These are phyloP conservation scores for Plagiodera versicolora DNA, from an alignment of 2,888 invertebrate genomes.

Conservation along the genomic window DNA sequence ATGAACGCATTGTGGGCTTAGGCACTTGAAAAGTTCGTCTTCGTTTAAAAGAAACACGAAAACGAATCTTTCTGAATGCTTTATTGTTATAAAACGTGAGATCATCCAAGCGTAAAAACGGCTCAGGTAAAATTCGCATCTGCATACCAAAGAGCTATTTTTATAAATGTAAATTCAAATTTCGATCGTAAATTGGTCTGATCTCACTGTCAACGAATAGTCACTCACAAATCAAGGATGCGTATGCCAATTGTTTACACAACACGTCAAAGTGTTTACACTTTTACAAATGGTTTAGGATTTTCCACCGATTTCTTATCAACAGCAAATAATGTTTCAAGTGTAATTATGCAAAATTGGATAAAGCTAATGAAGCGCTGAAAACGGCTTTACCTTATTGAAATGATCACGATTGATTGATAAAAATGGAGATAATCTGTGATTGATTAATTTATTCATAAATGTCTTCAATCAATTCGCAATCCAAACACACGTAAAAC, in stretches of 20 bases:
- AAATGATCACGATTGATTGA: not conserved
- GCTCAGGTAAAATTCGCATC: not conserved
- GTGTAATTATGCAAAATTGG: not conserved
- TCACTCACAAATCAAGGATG: too few relatives aligned
- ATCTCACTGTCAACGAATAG: too few relatives aligned
- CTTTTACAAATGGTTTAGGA: too few relatives aligned
- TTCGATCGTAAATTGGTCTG: too few relatives aligned
- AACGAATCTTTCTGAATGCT: not conserved
- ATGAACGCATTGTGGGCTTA: not conserved
- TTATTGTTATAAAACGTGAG: not conserved
- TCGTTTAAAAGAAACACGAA: not conserved
- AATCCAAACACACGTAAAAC: constrained; percentile 13
- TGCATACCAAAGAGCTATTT: not conserved
- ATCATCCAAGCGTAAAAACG: not conserved
- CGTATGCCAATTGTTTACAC: too few relatives aligned
- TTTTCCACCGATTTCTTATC: not conserved
- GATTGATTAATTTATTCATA: constrained; percentile 12
- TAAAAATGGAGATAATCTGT: not conserved
- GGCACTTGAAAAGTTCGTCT: not conserved
- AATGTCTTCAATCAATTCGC: not conserved
- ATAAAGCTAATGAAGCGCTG: not conserved
- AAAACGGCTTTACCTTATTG: not conserved
- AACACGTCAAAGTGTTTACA: too few relatives aligned
- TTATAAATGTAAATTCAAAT: too few relatives aligned
- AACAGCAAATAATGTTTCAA: not conserved